Evolutionary conservation across 2,113 vertebrate genomes (phyloP), one percentile per base, ranked within the genome.

Genomic region (Thinocorus orbignyianus): DNA sequence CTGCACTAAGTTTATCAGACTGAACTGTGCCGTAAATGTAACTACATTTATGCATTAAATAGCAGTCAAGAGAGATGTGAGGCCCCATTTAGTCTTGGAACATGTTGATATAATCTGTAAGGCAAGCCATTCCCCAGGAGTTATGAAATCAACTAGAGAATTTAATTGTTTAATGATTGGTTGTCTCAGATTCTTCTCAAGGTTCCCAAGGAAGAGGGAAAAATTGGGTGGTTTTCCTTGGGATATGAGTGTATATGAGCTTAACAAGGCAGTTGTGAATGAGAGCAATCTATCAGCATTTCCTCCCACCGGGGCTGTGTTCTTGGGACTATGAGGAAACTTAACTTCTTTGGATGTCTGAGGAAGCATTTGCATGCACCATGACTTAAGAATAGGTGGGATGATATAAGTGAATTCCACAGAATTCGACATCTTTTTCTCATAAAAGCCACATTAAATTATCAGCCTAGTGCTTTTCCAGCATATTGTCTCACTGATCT

Each of bases 391-490:
- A 91, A 85, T 54, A 92, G 57, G 37, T 80, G 48, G 26, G 24
- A 82, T 37, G 22, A 78, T 93, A 33, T 10, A 89, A 81, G 42
- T 28, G 33, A 42, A 24, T 87, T 70, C 18, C 71, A 18, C 87
- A 48, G 48, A 91, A 71, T 89, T 89, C 31, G 39, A 81, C 1
- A 5, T 69, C 9, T 79, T 95, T 85, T 80, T 35, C 70, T 87
- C 49, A 79, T 37, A 91, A 84, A 95, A 95, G 39, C n/a, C 70
- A 87, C 24, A 69, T 46, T 86, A 89, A 87, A 84, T 84, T 87
- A 87, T 54, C 44, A 73, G 57, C 37, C 44, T 55, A 68, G 28
- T 65, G 31, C 62, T 92, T 91, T 85, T 66, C 55, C 49, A 79
- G 44, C 15, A 79, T 82, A 85, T 46, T 66, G 48, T 41, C 65